Base-by-base conservation (phyloP, 2,113 vertebrate species). In the Seriola aureovittata region DNA sequence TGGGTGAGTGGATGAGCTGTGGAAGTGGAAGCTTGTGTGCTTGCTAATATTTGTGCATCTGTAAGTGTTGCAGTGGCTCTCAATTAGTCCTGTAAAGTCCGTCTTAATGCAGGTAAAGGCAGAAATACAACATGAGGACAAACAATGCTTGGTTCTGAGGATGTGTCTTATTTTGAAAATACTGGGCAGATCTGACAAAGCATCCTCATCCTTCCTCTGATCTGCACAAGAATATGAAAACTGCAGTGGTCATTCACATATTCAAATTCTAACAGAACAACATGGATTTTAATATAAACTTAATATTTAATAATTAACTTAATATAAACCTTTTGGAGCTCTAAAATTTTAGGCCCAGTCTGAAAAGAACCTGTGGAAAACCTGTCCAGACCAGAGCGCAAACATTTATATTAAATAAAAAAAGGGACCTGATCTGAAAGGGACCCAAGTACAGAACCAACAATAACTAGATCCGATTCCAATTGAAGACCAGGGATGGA, bases 21-120 rank as follows among this genome's bases (percentile, higher is more conserved):
- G 44, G 2, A 44, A 44, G 66, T 65, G 17, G 46, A 29, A 34
- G 54, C 29, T 38, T 67, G 55, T 68, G 44, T 85, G 65, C 16
- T 10, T 46, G 44, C 1, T 42, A 46, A 71, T 5, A 23, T 62
- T 21, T 36, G 52, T 54, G 48, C 8, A 0, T 23, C 8, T 42
- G 21, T 52, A 58, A 16, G 57, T 82, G 48, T 44, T 60, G 32
- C 36, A 32, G 21, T 69, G 34, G 36, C 3, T 40, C 16, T 14
- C 16, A n/a, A 29, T 3, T 42, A 23, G 17, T n/a, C 13, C 38
- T 46, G 25, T 4, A 3, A 23, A 38, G 12, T 69, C 54, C 25
- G 12, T 58, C 11, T 29, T 12, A 21, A 63, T 42, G 34, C 3
- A 60, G 52, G 52, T 55, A 23, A 55, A 59, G 3, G 19, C 14